Conservation (phyloP, 2,113 vertebrate genomes). For the Eulemur rufifrons region DNA sequence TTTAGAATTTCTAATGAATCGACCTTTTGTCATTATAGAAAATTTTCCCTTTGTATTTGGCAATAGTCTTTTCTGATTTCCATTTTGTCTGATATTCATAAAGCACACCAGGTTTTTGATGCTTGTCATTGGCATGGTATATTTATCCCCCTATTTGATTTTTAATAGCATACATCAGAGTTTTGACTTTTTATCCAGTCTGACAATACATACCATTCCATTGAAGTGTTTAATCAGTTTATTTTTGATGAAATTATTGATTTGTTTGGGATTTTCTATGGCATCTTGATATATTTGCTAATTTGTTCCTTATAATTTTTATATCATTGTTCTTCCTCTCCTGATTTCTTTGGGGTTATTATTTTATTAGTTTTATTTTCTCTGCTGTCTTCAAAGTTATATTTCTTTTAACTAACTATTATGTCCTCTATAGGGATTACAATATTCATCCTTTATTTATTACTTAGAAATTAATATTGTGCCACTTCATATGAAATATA, state of each 20-base stretch:
- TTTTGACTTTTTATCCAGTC: neutral
- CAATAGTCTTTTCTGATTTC: neutral
- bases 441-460: neutral
- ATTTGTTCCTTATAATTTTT: neutral
- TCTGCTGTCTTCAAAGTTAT: neutral
- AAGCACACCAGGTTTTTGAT: neutral
- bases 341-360: neutral
- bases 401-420: neutral
- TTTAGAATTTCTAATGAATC: neutral
- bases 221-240: neutral
- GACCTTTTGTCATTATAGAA: neutral
- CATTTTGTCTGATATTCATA: neutral
- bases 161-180: neutral
- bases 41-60: neutral
- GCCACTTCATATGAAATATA: neutral
- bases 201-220: neutral
- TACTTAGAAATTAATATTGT: neutral
- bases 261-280: neutral
- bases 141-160: neutral
- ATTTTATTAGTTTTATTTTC: neutral
- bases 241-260: neutral
- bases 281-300: neutral
- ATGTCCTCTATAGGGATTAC: neutral
- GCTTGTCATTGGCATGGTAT: neutral
- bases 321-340: neutral